Base-by-base conservation (phyloP, 1,140 invertebrate genomes). In the Drosophila willistoni region DNA sequence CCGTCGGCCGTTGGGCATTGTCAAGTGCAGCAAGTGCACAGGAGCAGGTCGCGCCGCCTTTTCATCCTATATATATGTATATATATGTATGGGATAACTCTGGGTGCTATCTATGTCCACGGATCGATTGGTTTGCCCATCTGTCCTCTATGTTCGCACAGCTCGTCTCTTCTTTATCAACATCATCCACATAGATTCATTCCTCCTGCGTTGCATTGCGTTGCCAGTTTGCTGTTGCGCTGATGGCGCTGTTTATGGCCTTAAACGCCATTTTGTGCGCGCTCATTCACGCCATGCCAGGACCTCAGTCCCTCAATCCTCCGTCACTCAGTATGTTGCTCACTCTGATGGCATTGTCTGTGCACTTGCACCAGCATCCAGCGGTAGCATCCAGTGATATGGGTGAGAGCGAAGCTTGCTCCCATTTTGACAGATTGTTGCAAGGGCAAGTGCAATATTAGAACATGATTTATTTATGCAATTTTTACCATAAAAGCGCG, bases 401-500 rank as follows among this genome's bases (percentile, higher is more conserved):
- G 42, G 74, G 60, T 68, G 66, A 62, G 44, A 29, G 5, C 6
- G 29, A 47, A 62, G 56, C 68, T 14, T 42, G 54, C 51, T 63
- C 62, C 74, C 79, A 68, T 80, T 82, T 79, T 84, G 84, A 87
- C 84, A 89, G 84, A 87, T 87, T 79, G 78, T 87, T 78, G 80
- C 80, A 79, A 91, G 80, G 78, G 75, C 89, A 85, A 91, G 79
- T 90, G 89, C 79, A 91, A 91, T 84, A 91, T 90, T 90, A 90
- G 87, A 85, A 79, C 85, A 91, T 90, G 89, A 90, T 90, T 90
- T 90, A 90, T 90, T 90, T 90, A 90, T 90, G 89, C 89, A 90
- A 90, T 90, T 90, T 90, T 89, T 89, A 87, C 72, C 64, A 73
- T 78, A 77, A 77, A 25, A 83, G 70, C 64, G 56, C 62, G 36